A percentile compares a stretch with the other conserved stretches of the same genome.
Evolutionary conservation across 2,888 invertebrate species (phyloP).

Genomic region (Malthinus flaveolus): DNA sequence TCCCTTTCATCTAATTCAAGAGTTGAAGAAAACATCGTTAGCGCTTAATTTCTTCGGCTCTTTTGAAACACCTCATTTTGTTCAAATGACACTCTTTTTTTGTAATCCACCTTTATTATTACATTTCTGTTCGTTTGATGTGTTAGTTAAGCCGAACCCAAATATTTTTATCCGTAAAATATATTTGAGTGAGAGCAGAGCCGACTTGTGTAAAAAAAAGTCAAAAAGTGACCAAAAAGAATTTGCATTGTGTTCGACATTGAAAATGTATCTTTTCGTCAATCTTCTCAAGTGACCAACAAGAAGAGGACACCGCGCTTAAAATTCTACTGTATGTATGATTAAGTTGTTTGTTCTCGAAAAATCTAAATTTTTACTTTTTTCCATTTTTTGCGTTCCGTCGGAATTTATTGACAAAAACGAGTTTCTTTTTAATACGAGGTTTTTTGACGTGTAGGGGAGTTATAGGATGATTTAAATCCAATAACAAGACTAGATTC

Average conservation of each 20-base stretch:
- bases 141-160: too few relatives aligned
- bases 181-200: too few relatives aligned
- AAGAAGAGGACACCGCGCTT: neutral
- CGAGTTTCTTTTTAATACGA: too few relatives aligned
- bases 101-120: neutral
- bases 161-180: too few relatives aligned
- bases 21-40: neutral
- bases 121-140: neutral
- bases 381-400: neutral
- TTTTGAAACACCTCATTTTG: neutral
- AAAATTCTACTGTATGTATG: conserved; percentile 2
- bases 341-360: conserved; percentile 1
- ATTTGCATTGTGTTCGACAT: conserved; percentile 27
- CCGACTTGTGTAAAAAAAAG: too few relatives aligned
- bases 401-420: neutral
- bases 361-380: neutral
- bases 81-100: neutral
- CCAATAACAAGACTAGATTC: too few relatives aligned
- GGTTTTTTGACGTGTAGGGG: too few relatives aligned
- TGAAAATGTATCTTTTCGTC: conserved; percentile 46
- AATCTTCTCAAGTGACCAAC: conserved; percentile 39
- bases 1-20: neutral
- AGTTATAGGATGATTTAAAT: too few relatives aligned
- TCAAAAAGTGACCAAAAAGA: too few relatives aligned
- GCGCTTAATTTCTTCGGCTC: neutral